Evolutionary conservation across 1,140 invertebrate genomes (phyloP).

Genomic region (Cryptotermes secundus): DNA sequence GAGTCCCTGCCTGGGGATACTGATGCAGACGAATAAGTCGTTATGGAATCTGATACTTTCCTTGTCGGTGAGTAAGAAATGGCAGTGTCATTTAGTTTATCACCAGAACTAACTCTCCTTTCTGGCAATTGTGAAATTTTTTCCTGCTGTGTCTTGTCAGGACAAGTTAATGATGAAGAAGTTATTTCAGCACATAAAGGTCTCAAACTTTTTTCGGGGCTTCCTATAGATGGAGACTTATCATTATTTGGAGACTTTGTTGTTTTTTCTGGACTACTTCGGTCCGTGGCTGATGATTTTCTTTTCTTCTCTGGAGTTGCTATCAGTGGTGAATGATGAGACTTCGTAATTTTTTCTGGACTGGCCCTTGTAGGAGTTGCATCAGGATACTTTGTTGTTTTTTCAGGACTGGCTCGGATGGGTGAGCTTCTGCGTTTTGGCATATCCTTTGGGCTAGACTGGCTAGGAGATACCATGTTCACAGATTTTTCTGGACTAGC

Average conservation of each 20-base stretch:
- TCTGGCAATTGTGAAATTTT: background rate
- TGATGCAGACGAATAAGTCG: background rate
- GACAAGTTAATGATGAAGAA: background rate
- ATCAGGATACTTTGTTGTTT: conserved; percentile 37
- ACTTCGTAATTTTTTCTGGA: conserved; percentile 25
- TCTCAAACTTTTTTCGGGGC: background rate
- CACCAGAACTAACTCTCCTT: conserved; percentile 38
- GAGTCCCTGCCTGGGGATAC: background rate
- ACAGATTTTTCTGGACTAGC: conserved; percentile 26
- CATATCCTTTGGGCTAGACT: conserved; percentile 30
- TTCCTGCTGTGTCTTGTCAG: background rate
- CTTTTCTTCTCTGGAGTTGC: conserved; percentile 26
- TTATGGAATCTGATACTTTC: conserved; percentile 36
- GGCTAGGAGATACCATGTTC: background rate
- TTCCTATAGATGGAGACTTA: background rate
- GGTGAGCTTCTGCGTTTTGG: conserved; percentile 55
- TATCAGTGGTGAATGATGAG: conserved; percentile 25
- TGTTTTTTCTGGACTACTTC: conserved; percentile 35
- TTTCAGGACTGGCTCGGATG: conserved; percentile 59
- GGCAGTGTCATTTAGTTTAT: conserved; percentile 36
- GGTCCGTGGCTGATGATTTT: background rate
- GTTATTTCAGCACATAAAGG: background rate
- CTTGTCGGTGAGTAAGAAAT: conserved; percentile 25
- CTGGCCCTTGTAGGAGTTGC: background rate
- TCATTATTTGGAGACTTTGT: background rate